Evolutionary conservation across 2,113 vertebrate species (phyloP), one percentile per base, ranked within the genome.

Genomic region (Lepus timidus): DNA sequence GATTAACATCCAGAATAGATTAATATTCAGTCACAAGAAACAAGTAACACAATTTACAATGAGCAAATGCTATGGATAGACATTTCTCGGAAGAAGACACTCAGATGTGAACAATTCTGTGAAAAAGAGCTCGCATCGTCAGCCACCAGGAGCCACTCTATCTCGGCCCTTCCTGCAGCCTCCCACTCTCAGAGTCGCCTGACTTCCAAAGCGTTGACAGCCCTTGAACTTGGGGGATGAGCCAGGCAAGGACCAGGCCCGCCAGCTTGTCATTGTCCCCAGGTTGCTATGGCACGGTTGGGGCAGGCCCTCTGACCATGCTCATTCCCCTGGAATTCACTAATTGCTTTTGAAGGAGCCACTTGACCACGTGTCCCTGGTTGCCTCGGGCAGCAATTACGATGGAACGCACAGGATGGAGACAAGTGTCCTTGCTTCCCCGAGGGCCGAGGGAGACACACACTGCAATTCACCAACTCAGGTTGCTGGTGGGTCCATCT

Each of bases 301-400:
- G 7, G 67, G 4, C 9, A 23, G 90, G 65, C 97, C 96, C 79
- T 65, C 49, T 74, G 71, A 70, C 36, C 85, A 65, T 67, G 29
- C 52, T 82, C 82, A 2, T 52, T 83, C 67, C 85, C 82, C 0
- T 81, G 64, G 87, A 73, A 33, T 65, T 23, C n/a, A n/a, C 33
- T 95, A 96, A 96, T 76, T 95, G 96, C 88, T 88, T 88, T 94
- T 78, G 86, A 95, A 89, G 95, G 92, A 78, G 71, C 58, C 79
- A 76, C 52, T 88, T 88, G 64, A 36, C 64, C 86, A n/a, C 44
- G 52, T 80, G 55, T 68, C 93, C 73, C 83, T n/a, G 52, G 78
- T 95, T 33, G 87, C 1, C 9, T 14, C 0, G 22, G 91, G 70
- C 55, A 68, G 79, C 2, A 19, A 85, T 61, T 88, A 14, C 44